phyloP scores from a whole-genome alignment of 53 echinoderm and acorn worm genomes.

The Astropecten irregularis region DNA sequence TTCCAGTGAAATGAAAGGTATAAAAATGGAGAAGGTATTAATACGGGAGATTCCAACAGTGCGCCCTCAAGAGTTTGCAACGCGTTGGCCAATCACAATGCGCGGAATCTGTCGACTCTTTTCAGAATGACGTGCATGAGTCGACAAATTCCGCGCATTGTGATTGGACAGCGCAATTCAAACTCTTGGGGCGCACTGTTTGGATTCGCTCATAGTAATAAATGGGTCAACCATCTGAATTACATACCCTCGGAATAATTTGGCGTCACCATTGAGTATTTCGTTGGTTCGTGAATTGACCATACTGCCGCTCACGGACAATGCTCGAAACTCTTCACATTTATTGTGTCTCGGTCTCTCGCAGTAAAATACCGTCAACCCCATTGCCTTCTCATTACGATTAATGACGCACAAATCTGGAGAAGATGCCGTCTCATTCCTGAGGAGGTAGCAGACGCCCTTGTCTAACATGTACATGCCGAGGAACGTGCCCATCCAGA shows the following conservation, averaged over 20 bases:
- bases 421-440: conserved; percentile 23
- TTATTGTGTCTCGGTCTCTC: not conserved
- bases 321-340: conserved; percentile 9
- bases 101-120: too few species aligned
- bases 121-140: too few species aligned
- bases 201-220: too few species aligned
- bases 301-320: not conserved
- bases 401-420: not conserved
- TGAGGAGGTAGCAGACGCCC: conserved; percentile 25
- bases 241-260: conserved; percentile 17
- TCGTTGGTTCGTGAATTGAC: not conserved
- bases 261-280: not conserved
- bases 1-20: too few species aligned
- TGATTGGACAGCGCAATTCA: too few species aligned
- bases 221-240: too few species aligned
- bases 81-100: too few species aligned
- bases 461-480: not conserved
- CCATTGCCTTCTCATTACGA: conserved; percentile 28
- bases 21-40: too few species aligned
- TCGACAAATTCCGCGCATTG: too few species aligned
- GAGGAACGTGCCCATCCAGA: conserved; percentile 14
- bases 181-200: too few species aligned
- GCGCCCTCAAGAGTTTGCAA: too few species aligned
- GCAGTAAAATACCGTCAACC: conserved; percentile 28
- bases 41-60: too few species aligned